phyloP scores from a whole-genome alignment of 2,113 vertebrate species.

The Hemicordylus capensis region DNA sequence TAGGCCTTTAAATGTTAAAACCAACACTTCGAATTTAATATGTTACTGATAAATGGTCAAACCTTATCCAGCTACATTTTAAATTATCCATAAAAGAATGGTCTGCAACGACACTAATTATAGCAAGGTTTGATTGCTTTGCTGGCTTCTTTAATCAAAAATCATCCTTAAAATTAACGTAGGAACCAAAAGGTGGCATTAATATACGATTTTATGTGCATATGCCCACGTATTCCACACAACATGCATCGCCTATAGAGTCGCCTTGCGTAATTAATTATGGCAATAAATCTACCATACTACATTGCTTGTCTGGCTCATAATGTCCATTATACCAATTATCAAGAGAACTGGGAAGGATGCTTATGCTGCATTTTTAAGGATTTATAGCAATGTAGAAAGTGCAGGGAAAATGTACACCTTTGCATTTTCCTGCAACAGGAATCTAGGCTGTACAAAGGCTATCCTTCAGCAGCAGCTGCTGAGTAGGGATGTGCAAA shows the following conservation, averaged over 20 bases:
- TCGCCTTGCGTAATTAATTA: conserved; percentile 63
- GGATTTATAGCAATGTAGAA: conserved; percentile 47
- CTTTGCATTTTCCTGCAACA: conserved; percentile 21
- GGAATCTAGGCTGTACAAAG: accelerated
- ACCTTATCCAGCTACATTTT: conserved; percentile 3
- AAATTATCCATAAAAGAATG: not conserved
- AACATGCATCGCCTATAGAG: not conserved
- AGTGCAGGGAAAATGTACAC: not conserved
- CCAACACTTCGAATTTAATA: no score
- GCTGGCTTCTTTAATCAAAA: conserved; percentile 63
- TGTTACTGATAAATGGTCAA: not conserved
- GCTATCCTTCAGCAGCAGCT: not conserved
- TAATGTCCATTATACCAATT: conserved; percentile 74
- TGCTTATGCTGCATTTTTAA: conserved; percentile 55
- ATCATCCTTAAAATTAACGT: conserved; percentile 55
- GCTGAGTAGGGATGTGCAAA: not conserved
- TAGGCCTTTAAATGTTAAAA: no score
- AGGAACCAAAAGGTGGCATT: conserved; percentile 45
- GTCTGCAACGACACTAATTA: not conserved
- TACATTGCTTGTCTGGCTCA: conserved; percentile 58
- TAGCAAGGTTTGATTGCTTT: conserved; percentile 36
- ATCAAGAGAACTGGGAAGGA: conserved; percentile 49
- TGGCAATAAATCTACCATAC: conserved; percentile 65
- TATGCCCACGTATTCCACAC: conserved; percentile 42
- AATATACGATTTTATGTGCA: conserved; percentile 38